Evolutionary conservation across 2,113 vertebrate species (phyloP).

Genomic region (Syngnathus typhle): DNA sequence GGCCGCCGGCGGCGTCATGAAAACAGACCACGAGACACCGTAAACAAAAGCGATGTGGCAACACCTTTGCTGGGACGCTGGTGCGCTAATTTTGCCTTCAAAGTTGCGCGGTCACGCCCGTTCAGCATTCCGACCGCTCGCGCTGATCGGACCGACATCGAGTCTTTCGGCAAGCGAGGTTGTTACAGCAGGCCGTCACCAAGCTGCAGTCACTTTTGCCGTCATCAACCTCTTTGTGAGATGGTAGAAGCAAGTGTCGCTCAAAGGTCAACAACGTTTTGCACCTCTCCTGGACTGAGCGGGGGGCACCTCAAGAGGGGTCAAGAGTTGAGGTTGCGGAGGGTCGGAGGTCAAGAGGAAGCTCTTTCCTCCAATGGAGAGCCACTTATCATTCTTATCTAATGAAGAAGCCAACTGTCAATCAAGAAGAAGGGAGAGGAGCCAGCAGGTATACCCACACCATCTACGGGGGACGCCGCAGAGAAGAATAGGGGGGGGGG

Average conservation of each 20-base stretch:
- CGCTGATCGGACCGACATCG: no score
- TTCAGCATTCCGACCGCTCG: no score
- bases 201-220: no score
- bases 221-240: no score
- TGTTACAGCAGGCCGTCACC: no score
- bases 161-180: no score
- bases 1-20: slow-evolving; percentile 71
- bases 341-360: slow-evolving; percentile 92
- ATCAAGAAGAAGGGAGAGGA: slow-evolving; percentile 70
- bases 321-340: slow-evolving; percentile 78
- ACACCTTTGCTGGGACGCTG: slow-evolving; percentile 67
- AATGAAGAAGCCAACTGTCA: slow-evolving; percentile 91
- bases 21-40: slow-evolving; percentile 73
- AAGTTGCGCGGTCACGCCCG: no score
- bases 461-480: no score
- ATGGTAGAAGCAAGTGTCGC: no score
- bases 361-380: slow-evolving; percentile 82
- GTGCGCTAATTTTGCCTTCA: slow-evolving; percentile 14
- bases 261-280: background rate
- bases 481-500: no score
- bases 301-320: slow-evolving; percentile 76
- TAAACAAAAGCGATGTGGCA: slow-evolving; percentile 81
- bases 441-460: slow-evolving; percentile 54
- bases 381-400: slow-evolving; percentile 91
- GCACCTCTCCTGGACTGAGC: slow-evolving; percentile 40